Percentiles rank a stretch among this genome's conserved stretches.
Conservation (phyloP, 1,140 invertebrate species). For the Latrodectus geometricus region DNA sequence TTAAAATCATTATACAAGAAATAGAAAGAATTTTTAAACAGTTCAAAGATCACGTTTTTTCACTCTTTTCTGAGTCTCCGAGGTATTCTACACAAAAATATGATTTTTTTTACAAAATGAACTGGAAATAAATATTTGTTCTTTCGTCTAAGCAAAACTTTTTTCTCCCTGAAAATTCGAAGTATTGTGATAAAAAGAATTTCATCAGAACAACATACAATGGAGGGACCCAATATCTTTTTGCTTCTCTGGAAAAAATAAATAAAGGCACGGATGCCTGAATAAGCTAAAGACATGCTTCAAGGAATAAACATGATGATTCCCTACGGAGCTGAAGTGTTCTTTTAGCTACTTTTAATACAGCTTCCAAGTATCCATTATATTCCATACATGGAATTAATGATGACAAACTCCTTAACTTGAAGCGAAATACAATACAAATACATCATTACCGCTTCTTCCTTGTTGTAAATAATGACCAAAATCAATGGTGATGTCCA, state of each 20-base stretch:
- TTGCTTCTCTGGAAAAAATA: not conserved
- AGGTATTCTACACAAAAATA: too few species aligned
- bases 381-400: slow-evolving; percentile 8
- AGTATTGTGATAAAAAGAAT: too few species aligned
- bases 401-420: slow-evolving; percentile 8
- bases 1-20: too few species aligned
- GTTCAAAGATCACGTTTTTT: too few species aligned
- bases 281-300: not conserved
- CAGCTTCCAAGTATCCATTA: not conserved
- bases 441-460: slow-evolving; percentile 1
- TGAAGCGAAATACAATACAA: slow-evolving; percentile 8
- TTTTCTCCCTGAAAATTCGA: too few species aligned
- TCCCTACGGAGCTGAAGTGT: too few species aligned
- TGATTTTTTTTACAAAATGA: too few species aligned
- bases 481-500: not conserved
- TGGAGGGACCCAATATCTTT: not conserved
- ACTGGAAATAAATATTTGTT: too few species aligned
- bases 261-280: not conserved
- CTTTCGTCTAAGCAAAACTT: too few species aligned
- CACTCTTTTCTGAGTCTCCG: too few species aligned
- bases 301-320: not conserved
- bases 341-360: too few species aligned
- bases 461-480: slow-evolving; percentile 3
- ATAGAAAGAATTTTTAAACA: too few species aligned
- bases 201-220: not conserved